Evolutionary conservation across 2,113 vertebrate species (phyloP), one percentile per base, ranked within the genome.

Genomic region (Pteropus alecto): DNA sequence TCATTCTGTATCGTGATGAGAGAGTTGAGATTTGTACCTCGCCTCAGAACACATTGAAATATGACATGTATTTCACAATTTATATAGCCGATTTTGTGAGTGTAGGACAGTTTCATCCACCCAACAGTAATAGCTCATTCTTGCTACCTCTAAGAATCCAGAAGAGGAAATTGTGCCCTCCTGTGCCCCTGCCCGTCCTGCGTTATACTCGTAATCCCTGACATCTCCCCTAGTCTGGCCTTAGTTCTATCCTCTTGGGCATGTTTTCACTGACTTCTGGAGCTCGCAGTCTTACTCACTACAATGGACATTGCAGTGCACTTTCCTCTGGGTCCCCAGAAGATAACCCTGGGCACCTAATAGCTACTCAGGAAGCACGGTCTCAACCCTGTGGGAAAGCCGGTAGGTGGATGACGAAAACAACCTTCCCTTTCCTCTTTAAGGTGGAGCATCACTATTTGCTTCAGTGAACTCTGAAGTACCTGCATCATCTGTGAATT

Each of bases 401-500:
- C 78, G 33, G 21, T 65, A 35, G 71, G 48, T 95, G 13, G 58
- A 85, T 43, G 87, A 33, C 19, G 79, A 58, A 90, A 30, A 12
- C 14, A 46, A 26, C 46, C 24, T 67, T 87, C 76, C 46, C 54
- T 93, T 79, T 70, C 43, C 18, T 19, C 26, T 56, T 93, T 70
- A 86, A 41, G 41, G n/a, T 6, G 85, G 26, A 60, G 28, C 48
- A 60, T 81, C 65, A 48, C 58, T 68, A 28, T 73, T 56, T 56
- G 30, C 22, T 76, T 86, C 61, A 35, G 10, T 21, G 54, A 90
- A 87, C 14, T 56, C 35, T 54, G 14, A 96, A 89, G 38, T 67
- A 8, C 30, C n/a, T 5, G 2, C 33, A 21, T 82, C n/a, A 24
- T 79, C 86, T 93, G 87, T 96, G 82, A 97, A 92, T 79, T 90